phyloP scores from a whole-genome alignment of 2,113 vertebrate species.

The Megaceryle maxima region DNA sequence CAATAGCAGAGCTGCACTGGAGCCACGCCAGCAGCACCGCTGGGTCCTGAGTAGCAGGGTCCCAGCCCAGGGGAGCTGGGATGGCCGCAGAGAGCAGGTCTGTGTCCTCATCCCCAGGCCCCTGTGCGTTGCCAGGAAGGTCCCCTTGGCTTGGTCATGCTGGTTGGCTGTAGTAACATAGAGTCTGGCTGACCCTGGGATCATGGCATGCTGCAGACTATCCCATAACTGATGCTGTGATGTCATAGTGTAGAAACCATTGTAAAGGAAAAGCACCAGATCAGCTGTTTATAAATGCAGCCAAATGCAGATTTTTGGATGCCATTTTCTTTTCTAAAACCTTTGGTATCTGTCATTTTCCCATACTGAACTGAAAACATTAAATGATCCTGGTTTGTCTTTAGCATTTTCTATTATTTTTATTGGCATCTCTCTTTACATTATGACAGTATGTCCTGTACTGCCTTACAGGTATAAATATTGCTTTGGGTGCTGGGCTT shows the following conservation, averaged over 20 bases:
- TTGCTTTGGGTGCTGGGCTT: constrained; percentile 12
- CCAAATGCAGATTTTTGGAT: neutral
- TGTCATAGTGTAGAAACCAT: neutral
- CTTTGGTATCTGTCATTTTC: constrained; percentile 36
- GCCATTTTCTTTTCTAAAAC: constrained; percentile 60
- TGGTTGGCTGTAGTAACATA: neutral
- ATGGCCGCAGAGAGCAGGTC: neutral
- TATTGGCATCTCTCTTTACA: neutral
- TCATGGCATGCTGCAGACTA: neutral
- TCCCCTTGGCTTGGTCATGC: neutral
- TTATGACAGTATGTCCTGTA: neutral
- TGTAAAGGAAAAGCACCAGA: neutral
- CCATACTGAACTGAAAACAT: neutral
- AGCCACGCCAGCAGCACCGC: neutral
- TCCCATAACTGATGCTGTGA: neutral
- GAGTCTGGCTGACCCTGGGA: neutral
- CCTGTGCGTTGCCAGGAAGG: neutral
- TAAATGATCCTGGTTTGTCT: constrained; percentile 53
- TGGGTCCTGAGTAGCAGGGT: neutral
- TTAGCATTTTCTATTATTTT: constrained; percentile 46
- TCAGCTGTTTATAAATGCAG: neutral
- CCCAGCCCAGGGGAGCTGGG: fast-evolving
- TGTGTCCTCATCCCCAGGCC: neutral
- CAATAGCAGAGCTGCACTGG: neutral
- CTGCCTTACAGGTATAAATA: neutral